These are phyloP conservation scores for Synanthedon myopaeformis DNA, from an alignment of 2,888 invertebrate genomes.

Conservation along the genomic window DNA sequence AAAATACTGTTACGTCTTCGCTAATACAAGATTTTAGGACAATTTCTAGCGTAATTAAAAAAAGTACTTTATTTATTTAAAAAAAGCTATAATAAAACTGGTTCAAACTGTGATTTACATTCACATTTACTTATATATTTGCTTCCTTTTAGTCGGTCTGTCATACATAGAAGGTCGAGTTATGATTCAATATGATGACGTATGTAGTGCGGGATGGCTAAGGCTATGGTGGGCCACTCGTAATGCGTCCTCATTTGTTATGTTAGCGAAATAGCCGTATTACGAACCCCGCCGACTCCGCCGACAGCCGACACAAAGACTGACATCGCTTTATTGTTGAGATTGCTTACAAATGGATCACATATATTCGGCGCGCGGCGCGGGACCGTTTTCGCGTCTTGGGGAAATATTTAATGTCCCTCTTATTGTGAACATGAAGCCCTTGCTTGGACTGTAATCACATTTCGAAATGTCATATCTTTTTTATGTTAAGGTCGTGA, in stretches of 20 bases:
- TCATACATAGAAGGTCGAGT: background rate
- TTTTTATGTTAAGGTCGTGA: background rate
- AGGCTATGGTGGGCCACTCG: slow-evolving; percentile 19
- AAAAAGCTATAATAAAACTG: too few relatives aligned
- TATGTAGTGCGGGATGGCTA: slow-evolving; percentile 26
- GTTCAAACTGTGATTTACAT: too few relatives aligned
- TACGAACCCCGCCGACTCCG: slow-evolving; percentile 21
- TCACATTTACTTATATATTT: background rate
- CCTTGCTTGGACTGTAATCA: background rate
- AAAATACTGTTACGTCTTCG: too few relatives aligned
- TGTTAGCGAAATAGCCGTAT: slow-evolving; percentile 48
- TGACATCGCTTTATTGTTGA: slow-evolving; percentile 54
- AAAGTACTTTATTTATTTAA: too few relatives aligned
- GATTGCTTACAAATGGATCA: slow-evolving; percentile 58
- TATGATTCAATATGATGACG: slow-evolving; percentile 24
- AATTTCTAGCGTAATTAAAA: too few relatives aligned
- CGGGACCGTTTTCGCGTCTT: background rate
- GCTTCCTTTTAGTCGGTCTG: background rate
- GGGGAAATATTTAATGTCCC: background rate
- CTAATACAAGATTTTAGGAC: too few relatives aligned
- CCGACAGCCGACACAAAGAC: slow-evolving; percentile 50
- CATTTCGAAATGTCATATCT: too few relatives aligned
- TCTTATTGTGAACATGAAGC: background rate
- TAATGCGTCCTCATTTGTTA: slow-evolving; percentile 61
- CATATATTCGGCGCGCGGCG: slow-evolving; percentile 31